These are phyloP conservation scores for Masticophis lateralis DNA, from an alignment of 2,797 vertebrate genomes.

Conservation along the genomic window DNA sequence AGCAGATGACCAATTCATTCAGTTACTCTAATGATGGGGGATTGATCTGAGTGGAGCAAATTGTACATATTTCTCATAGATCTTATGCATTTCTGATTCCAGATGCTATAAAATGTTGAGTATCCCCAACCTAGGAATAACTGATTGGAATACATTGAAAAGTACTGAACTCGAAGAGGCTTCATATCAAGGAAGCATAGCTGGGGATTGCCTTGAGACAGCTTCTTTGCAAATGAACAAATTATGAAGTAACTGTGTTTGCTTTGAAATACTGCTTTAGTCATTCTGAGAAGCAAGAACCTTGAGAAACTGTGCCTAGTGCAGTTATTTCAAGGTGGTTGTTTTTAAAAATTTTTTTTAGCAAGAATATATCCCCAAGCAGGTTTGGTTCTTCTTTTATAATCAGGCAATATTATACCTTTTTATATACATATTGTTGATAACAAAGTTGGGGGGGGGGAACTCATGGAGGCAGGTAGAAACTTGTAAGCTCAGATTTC, in stretches of 20 bases:
- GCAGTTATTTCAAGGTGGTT: conserved; percentile 64
- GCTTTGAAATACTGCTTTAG: neutral
- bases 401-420: conserved; percentile 66
- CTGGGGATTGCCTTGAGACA: neutral
- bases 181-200: neutral
- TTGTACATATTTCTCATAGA: neutral
- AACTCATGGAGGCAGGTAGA: conserved; percentile 71
- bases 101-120: no score
- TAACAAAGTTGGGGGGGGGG: conserved; percentile 60
- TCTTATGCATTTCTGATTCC: neutral
- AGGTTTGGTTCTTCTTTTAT: conserved; percentile 58
- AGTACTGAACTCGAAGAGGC: neutral
- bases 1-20: neutral
- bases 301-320: conserved; percentile 49
- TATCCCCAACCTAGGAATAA: neutral
- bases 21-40: neutral
- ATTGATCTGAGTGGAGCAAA: neutral
- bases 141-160: neutral
- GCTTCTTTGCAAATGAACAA: neutral
- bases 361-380: conserved; percentile 58
- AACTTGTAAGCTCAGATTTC: conserved; percentile 82
- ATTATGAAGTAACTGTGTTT: neutral
- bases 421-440: conserved; percentile 67
- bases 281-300: conserved; percentile 6
- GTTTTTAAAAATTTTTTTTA: conserved; percentile 48